These are phyloP conservation scores for Nomia melanderi DNA, from an alignment of 1,140 invertebrate genomes.

Conservation along the genomic window DNA sequence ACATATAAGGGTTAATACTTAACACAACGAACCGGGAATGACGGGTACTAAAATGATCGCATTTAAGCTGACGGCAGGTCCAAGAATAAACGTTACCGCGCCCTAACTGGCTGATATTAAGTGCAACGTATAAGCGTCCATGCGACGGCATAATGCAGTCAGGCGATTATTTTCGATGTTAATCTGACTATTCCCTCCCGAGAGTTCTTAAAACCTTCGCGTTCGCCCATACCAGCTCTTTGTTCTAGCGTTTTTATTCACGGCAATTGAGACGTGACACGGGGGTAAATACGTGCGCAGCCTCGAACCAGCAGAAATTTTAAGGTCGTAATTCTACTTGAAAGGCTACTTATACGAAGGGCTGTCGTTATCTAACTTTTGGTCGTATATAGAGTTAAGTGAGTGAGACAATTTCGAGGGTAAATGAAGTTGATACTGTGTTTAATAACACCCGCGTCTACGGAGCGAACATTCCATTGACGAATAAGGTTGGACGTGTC, in stretches of 20 bases:
- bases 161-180: background rate
- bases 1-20: slow-evolving; percentile 46
- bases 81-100: background rate
- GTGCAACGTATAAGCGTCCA: background rate
- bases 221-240: background rate
- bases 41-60: slow-evolving; percentile 35
- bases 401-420: slow-evolving; percentile 9
- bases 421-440: slow-evolving; percentile 20
- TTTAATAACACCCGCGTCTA: slow-evolving; percentile 19
- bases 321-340: slow-evolving; percentile 1
- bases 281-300: background rate
- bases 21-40: slow-evolving; percentile 16
- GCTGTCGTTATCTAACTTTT: slow-evolving; percentile 12
- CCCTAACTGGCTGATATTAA: background rate
- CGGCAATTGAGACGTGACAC: background rate
- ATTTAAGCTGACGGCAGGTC: slow-evolving; percentile 1
- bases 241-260: background rate
- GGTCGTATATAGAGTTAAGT: background rate
- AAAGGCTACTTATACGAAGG: slow-evolving; percentile 2
- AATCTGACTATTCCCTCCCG: background rate
- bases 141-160: background rate
- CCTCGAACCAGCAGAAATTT: slow-evolving; percentile 3
- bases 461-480: background rate
- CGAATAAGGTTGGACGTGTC: background rate
- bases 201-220: background rate